Base-by-base conservation (phyloP, 1,140 invertebrate genomes). In the Lasaia peninsularis region DNA sequence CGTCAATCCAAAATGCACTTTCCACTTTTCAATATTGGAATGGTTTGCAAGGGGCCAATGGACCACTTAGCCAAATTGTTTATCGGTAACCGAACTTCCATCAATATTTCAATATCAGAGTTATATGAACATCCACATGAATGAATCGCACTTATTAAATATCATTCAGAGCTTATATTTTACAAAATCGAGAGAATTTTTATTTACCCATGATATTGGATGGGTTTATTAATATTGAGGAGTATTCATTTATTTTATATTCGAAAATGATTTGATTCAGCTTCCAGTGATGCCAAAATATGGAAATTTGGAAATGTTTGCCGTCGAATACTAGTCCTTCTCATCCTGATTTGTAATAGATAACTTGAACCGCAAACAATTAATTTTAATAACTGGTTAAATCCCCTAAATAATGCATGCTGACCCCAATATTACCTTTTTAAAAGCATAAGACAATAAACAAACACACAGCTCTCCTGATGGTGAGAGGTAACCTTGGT, bases 91-190 rank as follows among this genome's bases (percentile, higher is more conserved):
- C 34, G 34, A 37, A 35, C 34, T 14, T 12, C 5, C 12, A 37
- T 16, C 34, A 5, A 35, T 35, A 35, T 35, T 35, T 35, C 34
- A 9, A 16, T 16, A 16, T 35, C 12, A 12, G 14, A 35, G 16
- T 35, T 35, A 40, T 35, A 35, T 35, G 34, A 35, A 35, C 35
- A 40, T 40, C 7, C 37, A 40, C 37, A 18, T 40, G 14, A 40
- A 40, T 40, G 37, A 40, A 40, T 40, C 37, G 8, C 14, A 40
- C 16, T 40, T 40, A 40, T 40, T 40, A 40, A 40, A 40, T 18
- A 40, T 40, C 37, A 40, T 16, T 40, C 37, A 40, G 14, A 40
- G 37, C 14, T 40, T 16, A 40, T 9, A 40, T 44, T 20, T 44
- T 44, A 44, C 18, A 44, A 44, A 44, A 3, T 20, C 9, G 8